Evolutionary conservation across 2,888 invertebrate genomes (phyloP), one percentile per base, ranked within the genome.

Genomic region (Volucella inflata): DNA sequence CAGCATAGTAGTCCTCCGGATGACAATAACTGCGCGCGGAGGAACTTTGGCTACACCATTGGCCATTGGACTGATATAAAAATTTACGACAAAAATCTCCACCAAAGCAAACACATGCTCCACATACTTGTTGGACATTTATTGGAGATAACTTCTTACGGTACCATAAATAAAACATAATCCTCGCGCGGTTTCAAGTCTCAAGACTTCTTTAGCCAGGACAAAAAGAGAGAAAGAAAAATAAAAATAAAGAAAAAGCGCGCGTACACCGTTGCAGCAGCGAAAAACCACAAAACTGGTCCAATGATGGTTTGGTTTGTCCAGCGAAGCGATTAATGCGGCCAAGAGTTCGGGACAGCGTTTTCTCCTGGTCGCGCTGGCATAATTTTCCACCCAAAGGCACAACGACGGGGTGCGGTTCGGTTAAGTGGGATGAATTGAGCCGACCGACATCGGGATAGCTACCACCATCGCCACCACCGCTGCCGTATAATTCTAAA

Each of bases 161-260:
- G 90, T 90, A 89, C 91, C 92, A 92, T 92, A 92, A 92, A 92
- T 92, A 92, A 92, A 92, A 92, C 92, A 92, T 92, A 92, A 91
- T 92, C 91, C 91, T 85, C 76, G 81, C 85, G 77, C 81, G 76
- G 81, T 81, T 90, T 89, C 88, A 64, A 40, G 57, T 87, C 88
- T 87, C 30, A 30, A 30, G 81, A 80, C 87, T 83, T 85, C 65
- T 68, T 87, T 88, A 38, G 21, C 62, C 11, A 8, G 17, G 40
- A 46, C 51, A 51, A 11, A 40, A 17, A 12, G 14, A 75, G 11
- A 48, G 4, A 14, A 12, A 40, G 62, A 53, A 74, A 51, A 51
- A 62, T 16, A 48, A 60, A 57, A 59, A 40, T 38, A 64, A 0
- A 14, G n/a, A 10, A 12, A 17, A 51, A 62, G 16, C 42, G n/a